A percentile compares a stretch with the other conserved stretches of the same genome.
Evolutionary conservation across 2,797 vertebrate species (phyloP).

Genomic region (Luscinia luscinia): DNA sequence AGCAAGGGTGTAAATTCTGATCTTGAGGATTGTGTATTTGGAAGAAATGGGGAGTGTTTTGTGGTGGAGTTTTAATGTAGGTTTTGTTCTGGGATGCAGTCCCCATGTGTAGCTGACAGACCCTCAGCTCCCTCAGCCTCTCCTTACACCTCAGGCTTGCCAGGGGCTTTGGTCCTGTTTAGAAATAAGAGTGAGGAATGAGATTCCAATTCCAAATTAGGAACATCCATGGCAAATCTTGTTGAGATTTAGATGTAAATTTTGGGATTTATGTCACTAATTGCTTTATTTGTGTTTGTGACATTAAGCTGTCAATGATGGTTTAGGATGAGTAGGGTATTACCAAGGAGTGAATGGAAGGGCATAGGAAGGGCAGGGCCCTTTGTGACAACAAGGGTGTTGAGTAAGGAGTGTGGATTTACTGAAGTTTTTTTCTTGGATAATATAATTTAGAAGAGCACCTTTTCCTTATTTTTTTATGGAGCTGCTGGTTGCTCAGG

Average conservation of each 20-base stretch:
- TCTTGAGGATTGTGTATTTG: slow-evolving; percentile 22
- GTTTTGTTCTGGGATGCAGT: slow-evolving; percentile 48
- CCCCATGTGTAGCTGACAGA: slow-evolving; percentile 41
- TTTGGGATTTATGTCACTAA: not conserved
- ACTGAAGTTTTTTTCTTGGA: not conserved
- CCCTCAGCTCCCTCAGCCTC: slow-evolving; percentile 36
- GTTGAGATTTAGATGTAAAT: slow-evolving; percentile 13
- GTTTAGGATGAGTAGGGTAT: not conserved
- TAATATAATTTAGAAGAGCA: not conserved
- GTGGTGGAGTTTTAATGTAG: slow-evolving; percentile 62
- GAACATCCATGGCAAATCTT: not conserved
- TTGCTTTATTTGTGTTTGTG: not conserved
- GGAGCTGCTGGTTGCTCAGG: not conserved
- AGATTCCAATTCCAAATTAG: not conserved
- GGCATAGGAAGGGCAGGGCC: not conserved
- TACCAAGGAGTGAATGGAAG: not conserved
- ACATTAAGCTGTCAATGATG: not conserved
- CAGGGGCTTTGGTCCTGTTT: not conserved
- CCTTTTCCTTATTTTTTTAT: not conserved
- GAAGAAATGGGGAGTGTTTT: slow-evolving; percentile 61
- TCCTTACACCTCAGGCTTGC: slow-evolving; percentile 27
- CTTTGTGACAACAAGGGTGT: not conserved
- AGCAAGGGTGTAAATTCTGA: slow-evolving; percentile 48
- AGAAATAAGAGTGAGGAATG: slow-evolving; percentile 20
- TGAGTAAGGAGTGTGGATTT: not conserved